phyloP scores from a whole-genome alignment of 2,797 vertebrate genomes.

The Artibeus jamaicensis region DNA sequence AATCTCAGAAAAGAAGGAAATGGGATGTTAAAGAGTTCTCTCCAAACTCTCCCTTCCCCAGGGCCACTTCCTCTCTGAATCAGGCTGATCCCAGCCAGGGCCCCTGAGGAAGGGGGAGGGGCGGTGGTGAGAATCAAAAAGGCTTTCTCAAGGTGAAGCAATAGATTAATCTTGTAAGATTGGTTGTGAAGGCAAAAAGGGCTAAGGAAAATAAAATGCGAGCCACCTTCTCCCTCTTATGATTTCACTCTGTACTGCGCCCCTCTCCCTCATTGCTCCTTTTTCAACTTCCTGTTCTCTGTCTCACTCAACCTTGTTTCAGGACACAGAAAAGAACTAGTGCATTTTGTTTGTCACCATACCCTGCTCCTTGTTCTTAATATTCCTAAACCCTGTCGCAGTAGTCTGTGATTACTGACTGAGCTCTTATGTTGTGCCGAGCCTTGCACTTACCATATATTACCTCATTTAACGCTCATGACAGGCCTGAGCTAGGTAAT shows the following conservation, averaged over 20 bases:
- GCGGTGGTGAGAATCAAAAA: background rate
- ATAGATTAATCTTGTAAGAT: background rate
- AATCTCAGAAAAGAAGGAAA: background rate
- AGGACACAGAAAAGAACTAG: background rate
- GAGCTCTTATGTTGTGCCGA: background rate
- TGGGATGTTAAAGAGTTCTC: background rate
- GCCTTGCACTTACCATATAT: slow-evolving; percentile 14
- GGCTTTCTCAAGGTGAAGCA: background rate
- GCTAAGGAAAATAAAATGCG: background rate
- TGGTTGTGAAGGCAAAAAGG: background rate
- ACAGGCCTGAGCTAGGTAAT: background rate
- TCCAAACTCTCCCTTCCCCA: background rate
- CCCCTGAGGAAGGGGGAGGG: background rate
- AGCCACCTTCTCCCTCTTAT: background rate
- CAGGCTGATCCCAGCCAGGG: background rate
- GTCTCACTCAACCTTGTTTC: background rate
- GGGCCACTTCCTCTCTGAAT: background rate
- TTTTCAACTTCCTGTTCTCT: background rate
- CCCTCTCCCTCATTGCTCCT: background rate
- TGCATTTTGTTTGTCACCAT: background rate
- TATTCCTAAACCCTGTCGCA: slow-evolving; percentile 50
- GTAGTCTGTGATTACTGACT: slow-evolving; percentile 39
- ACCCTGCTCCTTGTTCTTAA: slow-evolving; percentile 16
- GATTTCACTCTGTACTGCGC: background rate
- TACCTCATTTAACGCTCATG: slow-evolving; percentile 35